Base-by-base conservation (phyloP, 2,797 vertebrate genomes). In the Geotrypetes seraphini region DNA sequence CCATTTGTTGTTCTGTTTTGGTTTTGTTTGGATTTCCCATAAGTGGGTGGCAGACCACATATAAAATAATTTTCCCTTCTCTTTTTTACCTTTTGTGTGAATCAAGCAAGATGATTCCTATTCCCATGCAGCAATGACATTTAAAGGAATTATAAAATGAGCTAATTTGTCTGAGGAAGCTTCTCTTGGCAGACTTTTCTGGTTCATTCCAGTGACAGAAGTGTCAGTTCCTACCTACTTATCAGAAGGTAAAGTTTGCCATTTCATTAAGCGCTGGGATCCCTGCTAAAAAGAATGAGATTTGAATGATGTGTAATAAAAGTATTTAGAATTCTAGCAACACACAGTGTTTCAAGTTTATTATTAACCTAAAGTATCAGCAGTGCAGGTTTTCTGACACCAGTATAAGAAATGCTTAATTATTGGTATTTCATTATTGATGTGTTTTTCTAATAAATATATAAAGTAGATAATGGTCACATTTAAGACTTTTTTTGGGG, bases 331-430 rank as follows among this genome's bases (percentile, higher is more conserved):
- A 28, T 56, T 16, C 3, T 16, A 47, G 38, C 19, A 16, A 42
- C 30, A 11, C 14, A 4, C 37, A 45, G 29, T 43, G n/a, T n/a
- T n/a, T 38, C 44, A 32, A 53, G 32, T 47, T 49, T 47, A 45
- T 10, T 19, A 4, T 45, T 53, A 49, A 51, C 24, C 35, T 52
- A n/a, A n/a, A n/a, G n/a, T n/a, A n/a, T n/a, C n/a, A n/a, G n/a
- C n/a, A n/a, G n/a, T n/a, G n/a, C n/a, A n/a, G n/a, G n/a, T n/a
- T n/a, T n/a, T n/a, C n/a, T n/a, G n/a, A n/a, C n/a, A n/a, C n/a
- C n/a, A n/a, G n/a, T n/a, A n/a, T n/a, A n/a, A n/a, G n/a, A n/a
- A n/a, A n/a, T n/a, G n/a, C n/a, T n/a, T n/a, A n/a, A n/a, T n/a
- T n/a, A n/a, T n/a, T n/a, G n/a, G n/a, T n/a, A n/a, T n/a, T n/a